Conservation (phyloP, 2,888 invertebrate genomes). For the Acleris laterana region DNA sequence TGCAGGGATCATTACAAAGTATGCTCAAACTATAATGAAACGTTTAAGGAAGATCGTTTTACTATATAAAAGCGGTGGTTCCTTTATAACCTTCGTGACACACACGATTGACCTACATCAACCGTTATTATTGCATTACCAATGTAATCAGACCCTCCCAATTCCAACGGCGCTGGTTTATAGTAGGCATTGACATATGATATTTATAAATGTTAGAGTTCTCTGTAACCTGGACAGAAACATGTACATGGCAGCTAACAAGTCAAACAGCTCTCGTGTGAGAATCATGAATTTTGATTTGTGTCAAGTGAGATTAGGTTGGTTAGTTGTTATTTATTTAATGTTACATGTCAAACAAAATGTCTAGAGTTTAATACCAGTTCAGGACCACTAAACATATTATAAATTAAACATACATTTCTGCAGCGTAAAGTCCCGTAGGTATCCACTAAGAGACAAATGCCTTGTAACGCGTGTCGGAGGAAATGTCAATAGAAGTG, state of each 20-base stretch:
- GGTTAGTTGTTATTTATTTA: background rate
- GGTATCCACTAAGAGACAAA: too few species aligned
- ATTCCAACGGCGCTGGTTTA: conserved; percentile 38
- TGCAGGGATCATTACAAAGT: conserved; percentile 52
- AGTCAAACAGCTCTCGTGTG: conserved; percentile 24
- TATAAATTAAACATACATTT: too few species aligned
- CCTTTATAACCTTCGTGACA: conserved; percentile 65
- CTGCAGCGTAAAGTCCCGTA: too few species aligned
- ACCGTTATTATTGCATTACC: conserved; percentile 59
- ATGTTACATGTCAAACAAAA: too few species aligned
- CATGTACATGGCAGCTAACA: conserved; percentile 21
- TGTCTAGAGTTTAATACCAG: too few species aligned
- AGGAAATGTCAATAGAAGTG: too few species aligned
- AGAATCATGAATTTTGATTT: conserved; percentile 13
- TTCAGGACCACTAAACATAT: too few species aligned
- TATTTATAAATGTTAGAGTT: conserved; percentile 31
- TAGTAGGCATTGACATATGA: conserved; percentile 10
- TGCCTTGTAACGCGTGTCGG: too few species aligned
- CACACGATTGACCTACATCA: conserved; percentile 70
- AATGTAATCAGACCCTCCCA: conserved; percentile 48
- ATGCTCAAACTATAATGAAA: conserved; percentile 60
- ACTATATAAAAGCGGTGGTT: conserved; percentile 62
- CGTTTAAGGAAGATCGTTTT: conserved; percentile 71
- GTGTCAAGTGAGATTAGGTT: conserved; percentile 4
- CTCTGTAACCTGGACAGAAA: conserved; percentile 16